These are phyloP conservation scores for Popillia japonica DNA, from an alignment of 1,140 invertebrate genomes.

Conservation along the genomic window DNA sequence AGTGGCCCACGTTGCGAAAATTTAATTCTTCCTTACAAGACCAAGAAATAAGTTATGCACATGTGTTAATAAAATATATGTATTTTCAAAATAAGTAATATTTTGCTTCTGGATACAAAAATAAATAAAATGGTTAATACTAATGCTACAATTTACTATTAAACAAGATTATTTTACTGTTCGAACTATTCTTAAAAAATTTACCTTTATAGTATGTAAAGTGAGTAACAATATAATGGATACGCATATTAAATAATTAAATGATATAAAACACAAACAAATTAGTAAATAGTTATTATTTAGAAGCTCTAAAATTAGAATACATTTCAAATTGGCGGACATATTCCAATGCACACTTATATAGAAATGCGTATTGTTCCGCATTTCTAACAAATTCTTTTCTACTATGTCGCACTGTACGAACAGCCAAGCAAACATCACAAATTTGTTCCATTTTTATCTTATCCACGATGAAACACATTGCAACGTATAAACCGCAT, in stretches of 20 bases:
- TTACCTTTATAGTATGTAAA: no score
- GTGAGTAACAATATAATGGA: no score
- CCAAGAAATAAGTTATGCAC: no score
- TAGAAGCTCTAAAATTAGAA: slow-evolving; percentile 50
- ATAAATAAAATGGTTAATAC: no score
- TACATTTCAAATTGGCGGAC: slow-evolving; percentile 55
- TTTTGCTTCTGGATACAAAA: no score
- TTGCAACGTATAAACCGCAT: slow-evolving; percentile 56
- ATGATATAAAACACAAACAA: background rate
- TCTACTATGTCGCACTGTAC: slow-evolving; percentile 55
- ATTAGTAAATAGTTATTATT: background rate
- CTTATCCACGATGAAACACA: slow-evolving; percentile 58
- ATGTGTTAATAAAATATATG: no score
- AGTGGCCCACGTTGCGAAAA: no score
- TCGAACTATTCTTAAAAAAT: no score
- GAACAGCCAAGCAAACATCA: slow-evolving; percentile 58
- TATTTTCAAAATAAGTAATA: no score
- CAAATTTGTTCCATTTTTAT: slow-evolving; percentile 59
- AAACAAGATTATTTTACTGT: no score
- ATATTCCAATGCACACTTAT: slow-evolving; percentile 53
- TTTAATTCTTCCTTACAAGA: no score
- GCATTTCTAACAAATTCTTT: slow-evolving; percentile 55
- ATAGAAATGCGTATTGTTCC: slow-evolving; percentile 57
- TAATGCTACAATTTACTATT: no score
- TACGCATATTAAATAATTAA: background rate